phyloP scores from a whole-genome alignment of 2,113 vertebrate genomes.

The Scophthalmus maximus region DNA sequence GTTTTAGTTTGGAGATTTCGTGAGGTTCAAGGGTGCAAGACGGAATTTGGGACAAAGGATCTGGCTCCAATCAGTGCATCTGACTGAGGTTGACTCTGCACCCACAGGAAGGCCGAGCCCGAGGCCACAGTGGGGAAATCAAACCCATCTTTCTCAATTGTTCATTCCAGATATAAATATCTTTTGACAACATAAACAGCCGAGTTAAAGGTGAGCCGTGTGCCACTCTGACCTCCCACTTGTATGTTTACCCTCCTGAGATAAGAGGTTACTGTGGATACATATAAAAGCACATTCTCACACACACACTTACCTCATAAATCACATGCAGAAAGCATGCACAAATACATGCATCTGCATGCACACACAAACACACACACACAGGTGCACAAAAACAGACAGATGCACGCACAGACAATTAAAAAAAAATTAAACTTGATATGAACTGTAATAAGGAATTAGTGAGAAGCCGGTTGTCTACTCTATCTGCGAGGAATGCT shows the following conservation, averaged over 20 bases:
- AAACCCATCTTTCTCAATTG: slow-evolving; percentile 69
- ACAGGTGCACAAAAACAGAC: not conserved
- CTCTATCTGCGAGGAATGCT: slow-evolving; percentile 59
- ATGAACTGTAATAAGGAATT: slow-evolving; percentile 1
- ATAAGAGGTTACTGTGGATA: slow-evolving; percentile 15
- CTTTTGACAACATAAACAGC: slow-evolving; percentile 44
- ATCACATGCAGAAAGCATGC: slow-evolving; percentile 1
- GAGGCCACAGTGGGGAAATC: slow-evolving; percentile 63
- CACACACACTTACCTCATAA: not conserved
- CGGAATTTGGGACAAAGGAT: slow-evolving; percentile 65
- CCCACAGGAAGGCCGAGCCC: slow-evolving; percentile 69
- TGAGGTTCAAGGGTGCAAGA: slow-evolving; percentile 64
- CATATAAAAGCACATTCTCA: slow-evolving; percentile 4
- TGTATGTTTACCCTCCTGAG: slow-evolving; percentile 19
- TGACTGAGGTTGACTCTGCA: slow-evolving; percentile 63
- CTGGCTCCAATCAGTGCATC: slow-evolving; percentile 75
- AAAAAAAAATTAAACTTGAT: not conserved
- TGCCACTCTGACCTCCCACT: slow-evolving; percentile 53
- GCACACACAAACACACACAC: not conserved
- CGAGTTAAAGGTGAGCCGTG: slow-evolving; percentile 38
- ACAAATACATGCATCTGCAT: not conserved
- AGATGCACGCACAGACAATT: not conserved
- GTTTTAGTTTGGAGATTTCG: slow-evolving; percentile 60
- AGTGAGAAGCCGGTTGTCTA: slow-evolving; percentile 17
- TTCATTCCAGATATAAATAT: slow-evolving; percentile 74